These are phyloP conservation scores for Hippocampus abdominalis DNA, from an alignment of 2,113 vertebrate species.

Conservation along the genomic window DNA sequence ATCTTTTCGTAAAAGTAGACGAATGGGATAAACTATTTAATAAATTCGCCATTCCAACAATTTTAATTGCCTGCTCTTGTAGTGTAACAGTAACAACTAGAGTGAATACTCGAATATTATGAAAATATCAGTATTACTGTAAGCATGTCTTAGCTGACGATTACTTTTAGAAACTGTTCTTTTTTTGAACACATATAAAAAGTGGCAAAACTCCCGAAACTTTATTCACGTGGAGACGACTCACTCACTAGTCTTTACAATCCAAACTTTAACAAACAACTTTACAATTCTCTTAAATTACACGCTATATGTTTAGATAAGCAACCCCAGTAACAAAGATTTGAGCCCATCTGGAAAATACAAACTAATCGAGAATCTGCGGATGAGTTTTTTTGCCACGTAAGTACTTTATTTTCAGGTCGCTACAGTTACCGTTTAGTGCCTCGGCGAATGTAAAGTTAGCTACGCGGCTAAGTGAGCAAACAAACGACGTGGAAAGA, in stretches of 20 bases:
- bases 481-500: not conserved
- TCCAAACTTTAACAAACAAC: slow-evolving; percentile 6
- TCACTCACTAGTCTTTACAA: not conserved
- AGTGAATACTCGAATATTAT: not conserved
- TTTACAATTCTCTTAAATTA: not conserved
- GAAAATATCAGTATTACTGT: not conserved
- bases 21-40: not conserved
- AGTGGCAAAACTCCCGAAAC: not conserved
- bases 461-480: slow-evolving; percentile 11
- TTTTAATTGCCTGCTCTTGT: too few species aligned
- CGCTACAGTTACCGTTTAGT: slow-evolving; percentile 5
- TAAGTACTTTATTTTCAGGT: not conserved
- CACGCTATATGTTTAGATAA: not conserved
- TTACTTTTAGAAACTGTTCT: not conserved
- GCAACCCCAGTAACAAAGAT: not conserved
- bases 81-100: too few species aligned
- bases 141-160: not conserved
- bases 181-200: too few species aligned
- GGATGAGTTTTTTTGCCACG: slow-evolving; percentile 1
- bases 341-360: not conserved
- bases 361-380: not conserved
- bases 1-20: not conserved
- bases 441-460: slow-evolving; percentile 15
- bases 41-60: too few species aligned
- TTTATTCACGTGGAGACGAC: not conserved